These are phyloP conservation scores for Drosophila longiperda DNA, from an alignment of 2,888 invertebrate genomes.

Conservation along the genomic window DNA sequence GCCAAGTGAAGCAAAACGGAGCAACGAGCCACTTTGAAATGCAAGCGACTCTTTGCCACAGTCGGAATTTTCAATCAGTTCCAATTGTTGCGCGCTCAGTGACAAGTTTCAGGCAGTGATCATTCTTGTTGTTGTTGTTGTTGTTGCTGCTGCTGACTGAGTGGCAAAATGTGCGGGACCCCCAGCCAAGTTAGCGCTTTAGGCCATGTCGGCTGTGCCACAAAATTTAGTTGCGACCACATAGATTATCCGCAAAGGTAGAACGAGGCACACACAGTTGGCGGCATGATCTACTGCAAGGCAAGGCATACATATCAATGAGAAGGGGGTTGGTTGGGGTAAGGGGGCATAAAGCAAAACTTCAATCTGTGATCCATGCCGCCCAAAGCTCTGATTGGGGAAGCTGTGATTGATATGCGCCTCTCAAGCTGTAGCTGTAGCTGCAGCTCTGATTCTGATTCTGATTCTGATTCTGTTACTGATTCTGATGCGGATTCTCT, in stretches of 20 bases:
- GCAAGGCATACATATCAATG: constrained; percentile 66
- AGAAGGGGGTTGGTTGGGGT: constrained; percentile 39
- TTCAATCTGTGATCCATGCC: constrained; percentile 65
- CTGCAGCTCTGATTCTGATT: background rate
- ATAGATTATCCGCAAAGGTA: constrained; percentile 72
- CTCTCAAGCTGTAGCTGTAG: constrained; percentile 23
- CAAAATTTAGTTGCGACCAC: constrained; percentile 76
- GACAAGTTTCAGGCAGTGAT: constrained; percentile 60
- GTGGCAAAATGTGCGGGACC: constrained; percentile 82
- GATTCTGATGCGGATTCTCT: constrained; percentile 5
- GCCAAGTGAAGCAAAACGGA: constrained; percentile 25
- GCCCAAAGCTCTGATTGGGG: constrained; percentile 61
- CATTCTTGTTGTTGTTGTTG: constrained; percentile 7
- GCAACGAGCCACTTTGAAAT: constrained; percentile 53
- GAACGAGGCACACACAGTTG: constrained; percentile 26
- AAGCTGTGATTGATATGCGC: constrained; percentile 73
- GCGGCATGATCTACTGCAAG: constrained; percentile 75
- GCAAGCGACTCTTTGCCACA: constrained; percentile 33
- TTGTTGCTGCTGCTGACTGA: constrained; percentile 34
- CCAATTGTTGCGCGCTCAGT: constrained; percentile 76
- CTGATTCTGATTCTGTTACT: background rate
- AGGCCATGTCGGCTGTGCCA: constrained; percentile 47
- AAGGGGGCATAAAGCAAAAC: constrained; percentile 10
- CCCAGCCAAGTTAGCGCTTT: constrained; percentile 83
- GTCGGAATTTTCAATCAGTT: constrained; percentile 80